Conservation (phyloP, 2,797 vertebrate species). For the Naso thynnoides region DNA sequence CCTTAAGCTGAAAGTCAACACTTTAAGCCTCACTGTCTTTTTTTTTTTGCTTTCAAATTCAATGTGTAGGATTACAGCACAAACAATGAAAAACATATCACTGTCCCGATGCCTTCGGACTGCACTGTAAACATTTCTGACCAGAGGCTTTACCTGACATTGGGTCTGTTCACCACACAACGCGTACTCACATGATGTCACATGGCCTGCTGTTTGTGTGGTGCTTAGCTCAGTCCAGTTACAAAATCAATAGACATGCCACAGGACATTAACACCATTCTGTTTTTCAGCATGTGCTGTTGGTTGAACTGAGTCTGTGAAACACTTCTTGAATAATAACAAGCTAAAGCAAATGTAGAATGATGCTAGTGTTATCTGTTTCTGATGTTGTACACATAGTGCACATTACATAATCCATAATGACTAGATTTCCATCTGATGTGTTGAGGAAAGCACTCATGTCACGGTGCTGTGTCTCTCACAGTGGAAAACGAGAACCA, state of each 20-base stretch:
- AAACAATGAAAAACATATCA: conserved; percentile 14
- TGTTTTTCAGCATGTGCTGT: conserved; percentile 13
- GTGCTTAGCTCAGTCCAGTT: conserved; percentile 16
- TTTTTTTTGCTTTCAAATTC: conserved; percentile 36
- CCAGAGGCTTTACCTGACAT: conserved; percentile 37
- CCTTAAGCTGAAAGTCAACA: conserved; percentile 32
- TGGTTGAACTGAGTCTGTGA: not conserved
- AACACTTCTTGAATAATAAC: not conserved
- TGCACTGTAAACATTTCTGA: conserved; percentile 18
- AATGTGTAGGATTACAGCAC: conserved; percentile 13
- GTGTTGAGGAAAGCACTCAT: conserved; percentile 13
- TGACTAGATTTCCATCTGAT: not conserved
- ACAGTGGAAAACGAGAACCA: conserved; percentile 98
- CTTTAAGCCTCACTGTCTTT: conserved; percentile 14
- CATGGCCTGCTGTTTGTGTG: conserved; percentile 32
- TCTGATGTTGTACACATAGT: not conserved
- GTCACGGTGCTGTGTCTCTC: conserved; percentile 39
- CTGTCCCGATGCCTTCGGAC: conserved; percentile 6
- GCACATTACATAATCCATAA: not conserved
- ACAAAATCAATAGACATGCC: conserved; percentile 41
- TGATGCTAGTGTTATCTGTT: not conserved
- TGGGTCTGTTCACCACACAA: conserved; percentile 31
- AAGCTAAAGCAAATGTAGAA: not conserved
- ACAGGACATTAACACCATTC: conserved; percentile 16
- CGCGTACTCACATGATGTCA: conserved; percentile 54